These are phyloP conservation scores for Euschistus heros DNA, from an alignment of 1,140 invertebrate genomes.

Conservation along the genomic window DNA sequence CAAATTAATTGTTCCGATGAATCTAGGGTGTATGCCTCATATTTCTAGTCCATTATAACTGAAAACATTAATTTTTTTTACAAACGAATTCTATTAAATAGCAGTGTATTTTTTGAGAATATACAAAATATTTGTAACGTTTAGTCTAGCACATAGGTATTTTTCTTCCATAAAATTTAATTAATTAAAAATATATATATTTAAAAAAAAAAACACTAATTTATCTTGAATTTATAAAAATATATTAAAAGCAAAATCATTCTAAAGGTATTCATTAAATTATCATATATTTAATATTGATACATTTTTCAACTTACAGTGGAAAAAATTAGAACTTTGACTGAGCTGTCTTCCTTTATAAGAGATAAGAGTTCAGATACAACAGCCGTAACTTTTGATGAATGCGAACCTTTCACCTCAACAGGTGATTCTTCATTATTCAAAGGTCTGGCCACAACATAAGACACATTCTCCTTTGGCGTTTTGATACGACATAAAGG, in stretches of 20 bases:
- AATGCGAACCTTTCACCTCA: slow-evolving; percentile 46
- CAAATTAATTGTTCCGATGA: too few relatives aligned
- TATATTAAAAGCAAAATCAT: too few relatives aligned
- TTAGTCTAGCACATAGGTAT: too few relatives aligned
- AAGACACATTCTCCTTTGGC: slow-evolving; percentile 43
- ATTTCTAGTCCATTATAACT: too few relatives aligned
- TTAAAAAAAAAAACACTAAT: neutral
- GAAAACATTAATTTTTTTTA: too few relatives aligned
- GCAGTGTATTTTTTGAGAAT: too few relatives aligned
- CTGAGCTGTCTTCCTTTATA: slow-evolving; percentile 41
- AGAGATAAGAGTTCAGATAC: slow-evolving; percentile 48
- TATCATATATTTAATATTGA: neutral
- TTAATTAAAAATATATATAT: too few relatives aligned
- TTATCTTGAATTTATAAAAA: too few relatives aligned
- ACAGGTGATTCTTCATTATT: slow-evolving; percentile 26
- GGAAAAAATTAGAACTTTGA: slow-evolving; percentile 65
- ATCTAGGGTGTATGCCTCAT: too few relatives aligned
- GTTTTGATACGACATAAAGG: slow-evolving; percentile 54
- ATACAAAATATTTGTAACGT: too few relatives aligned
- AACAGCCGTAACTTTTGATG: slow-evolving; percentile 62
- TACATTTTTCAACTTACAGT: slow-evolving; percentile 36
- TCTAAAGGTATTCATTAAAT: neutral
- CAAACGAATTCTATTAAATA: too few relatives aligned
- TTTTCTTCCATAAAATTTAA: too few relatives aligned
- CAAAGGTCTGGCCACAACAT: slow-evolving; percentile 43